Percentiles rank a stretch among this genome's conserved stretches.
These are phyloP conservation scores for Clupea harengus DNA, from an alignment of 2,113 vertebrate species.

Conservation along the genomic window DNA sequence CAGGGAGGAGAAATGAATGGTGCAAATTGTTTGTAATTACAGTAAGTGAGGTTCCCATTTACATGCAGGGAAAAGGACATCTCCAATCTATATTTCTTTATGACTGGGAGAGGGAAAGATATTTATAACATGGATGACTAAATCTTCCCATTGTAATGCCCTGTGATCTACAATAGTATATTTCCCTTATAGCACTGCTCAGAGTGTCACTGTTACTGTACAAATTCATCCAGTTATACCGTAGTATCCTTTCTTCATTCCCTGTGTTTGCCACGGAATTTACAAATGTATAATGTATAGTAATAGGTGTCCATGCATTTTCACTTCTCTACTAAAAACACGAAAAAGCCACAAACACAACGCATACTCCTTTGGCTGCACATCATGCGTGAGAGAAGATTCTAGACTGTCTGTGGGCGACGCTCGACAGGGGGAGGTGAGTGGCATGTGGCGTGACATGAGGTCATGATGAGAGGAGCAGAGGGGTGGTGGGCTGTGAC, in stretches of 20 bases:
- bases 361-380: no score
- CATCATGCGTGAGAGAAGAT: no score
- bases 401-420: background rate
- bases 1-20: background rate
- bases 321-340: no score
- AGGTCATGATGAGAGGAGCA: slow-evolving; percentile 6
- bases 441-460: background rate
- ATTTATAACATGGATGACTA: background rate
- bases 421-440: background rate
- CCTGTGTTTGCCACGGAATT: background rate
- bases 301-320: no score
- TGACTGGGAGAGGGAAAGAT: background rate
- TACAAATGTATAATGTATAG: no score
- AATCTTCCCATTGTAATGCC: background rate
- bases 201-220: background rate
- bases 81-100: background rate
- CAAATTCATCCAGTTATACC: background rate
- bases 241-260: background rate
- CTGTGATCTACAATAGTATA: background rate
- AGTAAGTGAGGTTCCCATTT: background rate
- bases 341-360: no score
- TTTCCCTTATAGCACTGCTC: background rate
- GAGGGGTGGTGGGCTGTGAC: background rate
- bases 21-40: background rate
- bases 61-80: background rate